These are phyloP conservation scores for Dipodomys stephensi DNA, from an alignment of 2,113 vertebrate species.

Conservation along the genomic window DNA sequence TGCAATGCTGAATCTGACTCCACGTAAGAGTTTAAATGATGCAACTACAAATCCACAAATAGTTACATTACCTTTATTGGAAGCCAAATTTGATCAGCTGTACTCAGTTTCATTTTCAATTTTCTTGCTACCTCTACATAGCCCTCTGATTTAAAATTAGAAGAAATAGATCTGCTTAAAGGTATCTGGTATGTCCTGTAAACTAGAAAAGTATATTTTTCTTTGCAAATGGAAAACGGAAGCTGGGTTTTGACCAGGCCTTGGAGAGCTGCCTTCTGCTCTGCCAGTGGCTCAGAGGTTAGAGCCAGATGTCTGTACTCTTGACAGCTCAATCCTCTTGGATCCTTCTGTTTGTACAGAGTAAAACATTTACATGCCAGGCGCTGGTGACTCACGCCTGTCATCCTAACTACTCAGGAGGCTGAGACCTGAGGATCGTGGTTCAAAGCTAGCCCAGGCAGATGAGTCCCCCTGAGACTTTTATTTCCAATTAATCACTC, in stretches of 20 bases:
- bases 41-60: conserved; percentile 53
- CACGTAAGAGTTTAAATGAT: conserved; percentile 91
- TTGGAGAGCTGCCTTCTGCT: neutral
- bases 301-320: too few relatives aligned
- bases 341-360: neutral
- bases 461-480: too few relatives aligned
- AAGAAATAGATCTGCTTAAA: conserved; percentile 14
- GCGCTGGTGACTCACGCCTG: too few relatives aligned
- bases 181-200: neutral
- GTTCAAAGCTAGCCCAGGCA: too few relatives aligned
- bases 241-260: neutral
- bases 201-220: neutral
- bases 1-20: conserved; percentile 99
- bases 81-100: conserved; percentile 29
- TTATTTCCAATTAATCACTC: too few relatives aligned
- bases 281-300: neutral
- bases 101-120: neutral
- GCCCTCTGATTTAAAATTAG: conserved; percentile 48
- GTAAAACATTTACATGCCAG: too few relatives aligned
- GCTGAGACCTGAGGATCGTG: too few relatives aligned
- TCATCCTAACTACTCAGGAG: too few relatives aligned
- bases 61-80: conserved; percentile 6
- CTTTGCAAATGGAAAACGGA: neutral
- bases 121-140: conserved; percentile 42
- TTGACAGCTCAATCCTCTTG: fast-evolving